Percentiles rank a stretch among this genome's conserved stretches.
phyloP scores from a whole-genome alignment of 2,888 invertebrate genomes.

The Cephus pygmeus region DNA sequence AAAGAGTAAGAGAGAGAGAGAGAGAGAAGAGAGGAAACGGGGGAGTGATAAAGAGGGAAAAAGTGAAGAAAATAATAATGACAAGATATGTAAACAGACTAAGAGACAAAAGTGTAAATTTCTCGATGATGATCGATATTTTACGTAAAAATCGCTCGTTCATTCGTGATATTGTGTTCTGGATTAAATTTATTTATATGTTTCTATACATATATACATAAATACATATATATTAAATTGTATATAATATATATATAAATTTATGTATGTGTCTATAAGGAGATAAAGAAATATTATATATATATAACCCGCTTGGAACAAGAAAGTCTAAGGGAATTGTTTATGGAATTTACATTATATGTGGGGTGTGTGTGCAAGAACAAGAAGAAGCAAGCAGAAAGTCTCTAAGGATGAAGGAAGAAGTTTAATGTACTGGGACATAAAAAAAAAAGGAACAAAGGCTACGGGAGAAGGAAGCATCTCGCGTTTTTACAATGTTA shows the following conservation, averaged over 20 bases:
- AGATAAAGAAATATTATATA: constrained; percentile 20
- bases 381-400: constrained; percentile 13
- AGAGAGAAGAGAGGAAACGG: constrained; percentile 2
- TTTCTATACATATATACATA: constrained; percentile 23
- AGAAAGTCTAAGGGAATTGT: too few species aligned
- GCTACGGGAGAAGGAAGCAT: too few species aligned
- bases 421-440: not conserved
- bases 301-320: too few species aligned
- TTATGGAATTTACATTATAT: too few species aligned
- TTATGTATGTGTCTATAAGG: constrained; percentile 29
- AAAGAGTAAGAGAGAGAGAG: not conserved
- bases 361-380: constrained; percentile 10
- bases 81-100: not conserved
- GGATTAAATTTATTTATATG: constrained; percentile 36
- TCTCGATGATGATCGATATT: not conserved
- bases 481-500: too few species aligned
- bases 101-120: constrained; percentile 2
- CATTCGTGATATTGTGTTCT: constrained; percentile 43
- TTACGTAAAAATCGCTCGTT: constrained; percentile 11
- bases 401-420: constrained; percentile 13
- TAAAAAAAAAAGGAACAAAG: constrained; percentile 12
- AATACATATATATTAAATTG: constrained; percentile 35
- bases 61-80: not conserved
- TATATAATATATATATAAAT: constrained; percentile 35
- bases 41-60: not conserved